Percentiles rank a stretch among this genome's conserved stretches.
These are phyloP conservation scores for Grammatotria lemairii DNA, from an alignment of 2,113 vertebrate genomes.

Conservation along the genomic window DNA sequence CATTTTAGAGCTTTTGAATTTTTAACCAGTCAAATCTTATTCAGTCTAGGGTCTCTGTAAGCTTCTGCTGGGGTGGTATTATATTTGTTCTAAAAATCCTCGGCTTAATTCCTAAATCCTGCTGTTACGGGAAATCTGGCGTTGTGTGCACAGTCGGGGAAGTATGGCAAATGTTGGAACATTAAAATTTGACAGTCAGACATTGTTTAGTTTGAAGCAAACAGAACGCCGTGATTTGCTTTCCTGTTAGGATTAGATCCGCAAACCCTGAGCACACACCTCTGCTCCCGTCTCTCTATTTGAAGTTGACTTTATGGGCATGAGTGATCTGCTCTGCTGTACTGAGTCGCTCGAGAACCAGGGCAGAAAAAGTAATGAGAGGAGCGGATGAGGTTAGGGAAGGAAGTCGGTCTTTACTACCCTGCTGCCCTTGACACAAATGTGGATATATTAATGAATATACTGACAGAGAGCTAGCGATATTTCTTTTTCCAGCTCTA, in stretches of 20 bases:
- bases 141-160: conserved; percentile 44
- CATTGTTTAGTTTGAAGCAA: conserved; percentile 38
- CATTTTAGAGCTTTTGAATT: not conserved
- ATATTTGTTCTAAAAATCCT: conserved; percentile 61
- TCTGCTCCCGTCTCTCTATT: conserved; percentile 19
- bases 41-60: conserved; percentile 34
- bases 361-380: conserved; percentile 29
- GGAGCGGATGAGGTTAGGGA: conserved; percentile 13
- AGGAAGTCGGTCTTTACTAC: not conserved
- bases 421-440: not conserved
- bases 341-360: not conserved
- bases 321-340: conserved; percentile 22
- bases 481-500: not conserved
- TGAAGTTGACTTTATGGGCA: conserved; percentile 29
- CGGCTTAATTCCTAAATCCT: conserved; percentile 59
- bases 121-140: conserved; percentile 47
- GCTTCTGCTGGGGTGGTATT: conserved; percentile 48
- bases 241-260: conserved; percentile 39
- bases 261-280: conserved; percentile 32
- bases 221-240: conserved; percentile 19
- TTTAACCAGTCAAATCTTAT: conserved; percentile 13
- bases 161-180: conserved; percentile 42
- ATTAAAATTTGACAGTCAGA: conserved; percentile 55
- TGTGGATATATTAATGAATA: not conserved
- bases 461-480: not conserved